Evolutionary conservation across 2,888 invertebrate species (phyloP).

Genomic region (Hirtodrosophila confusa): DNA sequence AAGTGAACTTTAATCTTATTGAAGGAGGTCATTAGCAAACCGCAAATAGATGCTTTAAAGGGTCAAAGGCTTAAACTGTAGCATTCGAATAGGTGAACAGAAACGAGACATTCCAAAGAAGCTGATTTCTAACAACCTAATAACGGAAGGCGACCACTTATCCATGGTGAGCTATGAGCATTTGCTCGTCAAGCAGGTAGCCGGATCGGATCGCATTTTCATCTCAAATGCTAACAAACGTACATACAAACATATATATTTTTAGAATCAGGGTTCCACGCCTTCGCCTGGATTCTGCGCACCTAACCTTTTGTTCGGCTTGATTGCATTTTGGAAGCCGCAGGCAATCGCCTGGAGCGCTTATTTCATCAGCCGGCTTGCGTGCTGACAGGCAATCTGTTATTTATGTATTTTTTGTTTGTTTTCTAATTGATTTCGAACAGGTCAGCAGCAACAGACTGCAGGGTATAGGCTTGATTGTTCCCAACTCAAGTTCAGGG

Average conservation of each 20-base stretch:
- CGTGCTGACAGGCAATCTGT: conserved; percentile 19
- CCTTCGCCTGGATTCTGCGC: conserved; percentile 40
- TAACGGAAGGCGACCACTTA: background rate
- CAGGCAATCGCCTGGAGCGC: conserved; percentile 34
- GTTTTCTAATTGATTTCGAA: conserved; percentile 72
- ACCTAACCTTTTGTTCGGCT: conserved; percentile 51
- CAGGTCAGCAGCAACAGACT: conserved; percentile 56
- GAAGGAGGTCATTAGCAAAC: conserved; percentile 35
- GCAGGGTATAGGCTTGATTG: background rate
- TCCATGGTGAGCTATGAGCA: background rate
- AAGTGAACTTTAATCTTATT: too few relatives aligned
- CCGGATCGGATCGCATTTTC: background rate
- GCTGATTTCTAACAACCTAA: background rate
- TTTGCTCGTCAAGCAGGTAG: conserved; percentile 17
- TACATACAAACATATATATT: too few relatives aligned
- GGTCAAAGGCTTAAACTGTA: conserved; percentile 42
- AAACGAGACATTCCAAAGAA: background rate
- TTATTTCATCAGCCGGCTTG: background rate
- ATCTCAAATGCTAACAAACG: background rate
- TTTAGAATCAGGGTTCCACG: background rate
- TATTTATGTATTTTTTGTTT: conserved; percentile 50
- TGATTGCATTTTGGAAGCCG: conserved; percentile 60
- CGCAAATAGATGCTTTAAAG: conserved; percentile 16
- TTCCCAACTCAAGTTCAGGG: background rate
- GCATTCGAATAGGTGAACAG: conserved; percentile 58